Base-by-base conservation (phyloP, 1,140 invertebrate genomes). In the Arctopsyche grandis region DNA sequence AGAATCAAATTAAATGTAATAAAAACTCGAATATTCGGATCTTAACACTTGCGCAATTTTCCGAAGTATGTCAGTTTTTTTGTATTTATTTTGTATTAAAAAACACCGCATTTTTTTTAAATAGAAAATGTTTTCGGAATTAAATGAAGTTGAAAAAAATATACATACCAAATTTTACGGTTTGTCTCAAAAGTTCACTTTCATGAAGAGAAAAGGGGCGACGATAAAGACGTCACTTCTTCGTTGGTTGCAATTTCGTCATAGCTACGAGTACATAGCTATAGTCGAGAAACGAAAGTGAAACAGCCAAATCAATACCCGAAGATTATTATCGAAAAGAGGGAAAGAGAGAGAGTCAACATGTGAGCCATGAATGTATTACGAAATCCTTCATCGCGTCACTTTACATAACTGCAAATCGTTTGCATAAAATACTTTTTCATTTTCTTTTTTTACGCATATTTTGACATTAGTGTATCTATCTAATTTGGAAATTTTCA, bases 321-420 rank as follows among this genome's bases (percentile, higher is more conserved):
- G 16, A 52, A 12, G 48, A 52, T 4, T 52, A 52, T 12, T 1
- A 16, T 52, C 48, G 48, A 52, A 14, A 52, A 52, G 12, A 3
- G 16, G 48, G 48, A 10, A 52, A 66, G 24, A 66, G 24, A 24
- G 14, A 26, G 63, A 60, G 14, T 19, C 7, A 9, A 12, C 63
- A 66, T 29, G 63, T 60, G 63, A 52, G 48, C 48, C 12, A 9
- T n/a, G n/a, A n/a, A n/a, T 60, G 9, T 60, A 66, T 66, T 66
- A 22, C 63, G 63, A 66, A 66, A 66, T 19, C 24, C 63, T 9
- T 66, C 21, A 63, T 63, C 58, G 24, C 58, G 63, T 66, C 63
- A 66, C 24, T 66, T 66, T 66, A 66, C 63, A 66, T 66, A 66
- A 66, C 22, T 12, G 22, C 14, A 22, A 12, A 66, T 26, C 24